Conservation (phyloP, 2,797 vertebrate species). For the Esox lucius region DNA sequence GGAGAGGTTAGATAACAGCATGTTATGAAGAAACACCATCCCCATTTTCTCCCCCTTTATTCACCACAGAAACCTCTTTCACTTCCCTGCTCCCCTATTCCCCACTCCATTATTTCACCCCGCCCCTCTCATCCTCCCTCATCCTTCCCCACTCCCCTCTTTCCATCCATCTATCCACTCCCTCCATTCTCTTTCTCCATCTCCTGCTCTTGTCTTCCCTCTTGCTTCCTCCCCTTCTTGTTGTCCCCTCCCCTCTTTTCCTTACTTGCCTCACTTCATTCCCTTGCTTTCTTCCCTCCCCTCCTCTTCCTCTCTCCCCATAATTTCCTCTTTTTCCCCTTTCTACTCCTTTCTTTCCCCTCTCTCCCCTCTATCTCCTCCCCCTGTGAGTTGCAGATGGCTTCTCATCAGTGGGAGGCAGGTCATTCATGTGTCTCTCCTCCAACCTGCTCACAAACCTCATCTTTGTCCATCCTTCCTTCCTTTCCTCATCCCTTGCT, state of each 20-base stretch:
- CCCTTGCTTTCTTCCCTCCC: neutral
- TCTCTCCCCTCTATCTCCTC: neutral
- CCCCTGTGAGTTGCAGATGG: constrained; percentile 10
- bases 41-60: constrained; percentile 11
- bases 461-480: neutral
- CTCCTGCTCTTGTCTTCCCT: neutral
- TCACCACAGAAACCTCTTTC: neutral
- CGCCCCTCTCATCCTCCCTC: neutral
- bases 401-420: constrained; percentile 4
- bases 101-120: neutral
- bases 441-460: neutral
- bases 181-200: neutral
- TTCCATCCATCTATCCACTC: neutral
- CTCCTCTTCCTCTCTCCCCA: neutral
- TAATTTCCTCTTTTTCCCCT: neutral
- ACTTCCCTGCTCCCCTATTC: no score
- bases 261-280: neutral
- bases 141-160: neutral
- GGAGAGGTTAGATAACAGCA: constrained; percentile 25
- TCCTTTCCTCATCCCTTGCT: neutral
- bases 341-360: neutral
- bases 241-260: neutral
- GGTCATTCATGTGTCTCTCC: constrained; percentile 14
- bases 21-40: constrained; percentile 44
- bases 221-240: neutral